Base-by-base conservation (phyloP, 2,888 invertebrate genomes). In the Craniophora ligustri region DNA sequence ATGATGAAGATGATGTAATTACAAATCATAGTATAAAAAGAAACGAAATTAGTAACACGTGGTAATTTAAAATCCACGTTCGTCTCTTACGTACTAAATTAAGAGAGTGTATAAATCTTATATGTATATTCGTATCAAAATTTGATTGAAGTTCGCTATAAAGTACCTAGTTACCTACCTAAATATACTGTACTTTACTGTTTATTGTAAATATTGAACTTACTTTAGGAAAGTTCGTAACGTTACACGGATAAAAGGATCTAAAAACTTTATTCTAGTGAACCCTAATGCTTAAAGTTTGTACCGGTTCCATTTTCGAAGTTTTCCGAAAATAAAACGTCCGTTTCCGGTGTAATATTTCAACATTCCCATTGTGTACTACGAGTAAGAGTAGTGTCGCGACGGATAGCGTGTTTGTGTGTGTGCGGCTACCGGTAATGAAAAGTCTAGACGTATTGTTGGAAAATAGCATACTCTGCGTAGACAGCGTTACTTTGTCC, bases 361-460 rank as follows among this genome's bases (percentile, higher is more conserved):
- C 56, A 61, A 21, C 38, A 32, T 67, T 64, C 58, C 67, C 51
- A 34, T 42, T 63, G 45, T 56, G 48, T 42, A 45, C 35, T 23
- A 69, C n/a, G n/a, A n/a, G n/a, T n/a, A n/a, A n/a, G n/a, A n/a
- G n/a, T 46, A 49, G 48, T 46, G 56, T 39, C 23, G 56, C 38
- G 51, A 36, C 26, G 57, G 53, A 54, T 59, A 51, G 51, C 59
- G 38, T 38, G 51, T 30, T 39, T 21, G 15, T 11, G 15, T 28
- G 41, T 21, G 16, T 11, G 18, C 31, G 35, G 15, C 35, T 36
- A 34, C 40, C 44, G 42, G 38, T 81, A 79, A 86, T 84, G 82
- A 81, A 81, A 80, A 82, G 86, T 85, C 88, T 88, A 87, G 87
- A 87, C 86, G 70, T 60, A 81, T 79, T 85, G 83, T 83, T 64